These are phyloP conservation scores for Temnothorax curvispinosus DNA, from an alignment of 1,140 invertebrate species.

Conservation along the genomic window DNA sequence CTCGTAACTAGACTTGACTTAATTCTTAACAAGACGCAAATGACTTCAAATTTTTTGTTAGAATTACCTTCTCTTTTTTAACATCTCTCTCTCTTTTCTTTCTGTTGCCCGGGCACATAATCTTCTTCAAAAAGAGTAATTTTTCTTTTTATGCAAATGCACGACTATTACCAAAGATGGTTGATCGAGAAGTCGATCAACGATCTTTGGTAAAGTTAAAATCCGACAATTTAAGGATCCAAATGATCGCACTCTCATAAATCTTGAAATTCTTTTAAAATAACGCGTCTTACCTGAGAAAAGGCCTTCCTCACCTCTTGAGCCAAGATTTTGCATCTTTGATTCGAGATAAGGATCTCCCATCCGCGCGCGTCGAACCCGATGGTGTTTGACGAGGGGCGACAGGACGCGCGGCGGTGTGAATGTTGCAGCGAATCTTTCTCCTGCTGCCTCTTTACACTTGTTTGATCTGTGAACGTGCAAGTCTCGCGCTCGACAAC, in stretches of 20 bases:
- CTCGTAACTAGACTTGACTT: slow-evolving; percentile 51
- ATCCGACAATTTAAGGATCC: background rate
- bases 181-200: slow-evolving; percentile 27
- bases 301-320: slow-evolving; percentile 40
- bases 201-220: slow-evolving; percentile 72
- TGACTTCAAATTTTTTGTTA: slow-evolving; percentile 12
- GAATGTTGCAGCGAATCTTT: slow-evolving; percentile 58
- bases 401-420: slow-evolving; percentile 57
- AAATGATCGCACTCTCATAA: slow-evolving; percentile 70
- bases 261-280: slow-evolving; percentile 79
- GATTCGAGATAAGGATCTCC: slow-evolving; percentile 70
- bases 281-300: slow-evolving; percentile 74
- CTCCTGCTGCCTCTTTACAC: slow-evolving; percentile 46
- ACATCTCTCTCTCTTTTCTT: background rate
- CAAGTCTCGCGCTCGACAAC: slow-evolving; percentile 33
- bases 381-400: slow-evolving; percentile 60
- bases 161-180: slow-evolving; percentile 44
- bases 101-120: background rate
- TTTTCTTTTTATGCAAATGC: slow-evolving; percentile 68
- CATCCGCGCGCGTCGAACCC: slow-evolving; percentile 44
- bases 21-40: slow-evolving; percentile 53
- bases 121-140: slow-evolving; percentile 50
- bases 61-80: background rate
- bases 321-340: slow-evolving; percentile 67
- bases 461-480: slow-evolving; percentile 58